Conservation (phyloP, 2,113 vertebrate species). For the Acanthochromis polyacanthus region DNA sequence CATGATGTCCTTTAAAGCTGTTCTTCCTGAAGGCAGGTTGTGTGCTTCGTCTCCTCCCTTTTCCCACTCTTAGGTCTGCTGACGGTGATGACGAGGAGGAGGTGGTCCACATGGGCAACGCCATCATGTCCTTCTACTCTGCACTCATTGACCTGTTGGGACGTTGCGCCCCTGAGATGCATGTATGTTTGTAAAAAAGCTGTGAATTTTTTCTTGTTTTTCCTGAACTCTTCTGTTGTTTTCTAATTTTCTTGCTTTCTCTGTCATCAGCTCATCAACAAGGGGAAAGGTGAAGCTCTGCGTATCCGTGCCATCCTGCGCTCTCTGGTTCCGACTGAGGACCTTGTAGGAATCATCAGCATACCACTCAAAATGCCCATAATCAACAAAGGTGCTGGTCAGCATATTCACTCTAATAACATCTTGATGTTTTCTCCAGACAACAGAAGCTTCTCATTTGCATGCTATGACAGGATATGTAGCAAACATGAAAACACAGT, state of each 20-base stretch:
- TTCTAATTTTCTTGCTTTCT: neutral
- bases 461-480: neutral
- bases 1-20: constrained; percentile 15
- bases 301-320: constrained; percentile 97
- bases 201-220: neutral
- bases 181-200: constrained; percentile 81
- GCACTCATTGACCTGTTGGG: constrained; percentile 98
- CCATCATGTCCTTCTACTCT: constrained; percentile 99
- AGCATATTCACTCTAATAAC: neutral
- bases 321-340: constrained; percentile 96
- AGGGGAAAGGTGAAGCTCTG: constrained; percentile 98
- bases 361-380: constrained; percentile 95
- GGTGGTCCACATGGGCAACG: constrained; percentile 97
- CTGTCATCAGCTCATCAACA: constrained; percentile 92
- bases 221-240: neutral
- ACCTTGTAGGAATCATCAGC: constrained; percentile 98
- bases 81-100: constrained; percentile 92
- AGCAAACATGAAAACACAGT: neutral
- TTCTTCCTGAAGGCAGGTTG: neutral
- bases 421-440: neutral
- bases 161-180: constrained; percentile 98
- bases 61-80: constrained; percentile 80
- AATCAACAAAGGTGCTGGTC: constrained; percentile 91
- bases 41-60: neutral
- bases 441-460: constrained; percentile 1